Conservation (phyloP, 2,888 invertebrate genomes). For the Drosophila borealis region DNA sequence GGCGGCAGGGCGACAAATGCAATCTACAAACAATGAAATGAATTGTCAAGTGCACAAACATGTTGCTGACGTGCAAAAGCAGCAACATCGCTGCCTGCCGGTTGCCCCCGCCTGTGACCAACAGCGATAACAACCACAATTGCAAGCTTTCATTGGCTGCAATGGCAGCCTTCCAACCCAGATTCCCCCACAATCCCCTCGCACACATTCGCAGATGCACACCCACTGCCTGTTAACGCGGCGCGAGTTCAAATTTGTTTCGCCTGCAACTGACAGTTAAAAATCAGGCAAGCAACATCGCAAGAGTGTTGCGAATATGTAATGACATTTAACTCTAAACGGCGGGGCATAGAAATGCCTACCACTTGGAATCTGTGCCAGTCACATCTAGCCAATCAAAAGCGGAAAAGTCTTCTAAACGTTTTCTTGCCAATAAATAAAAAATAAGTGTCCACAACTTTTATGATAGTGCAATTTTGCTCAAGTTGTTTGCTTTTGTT, state of each 20-base stretch:
- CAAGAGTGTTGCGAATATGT: slow-evolving; percentile 21
- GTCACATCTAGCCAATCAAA: slow-evolving; percentile 15
- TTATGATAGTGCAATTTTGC: slow-evolving; percentile 63
- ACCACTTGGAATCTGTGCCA: slow-evolving; percentile 53
- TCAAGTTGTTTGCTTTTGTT: slow-evolving; percentile 31
- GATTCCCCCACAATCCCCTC: not conserved
- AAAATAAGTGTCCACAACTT: slow-evolving; percentile 41
- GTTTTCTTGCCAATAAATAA: slow-evolving; percentile 25
- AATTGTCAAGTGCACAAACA: slow-evolving; percentile 82
- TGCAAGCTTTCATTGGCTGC: slow-evolving; percentile 64
- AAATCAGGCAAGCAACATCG: slow-evolving; percentile 49
- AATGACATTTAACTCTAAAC: slow-evolving; percentile 46
- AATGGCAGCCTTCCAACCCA: slow-evolving; percentile 27
- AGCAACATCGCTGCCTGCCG: slow-evolving; percentile 18
- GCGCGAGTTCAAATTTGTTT: slow-evolving; percentile 63
- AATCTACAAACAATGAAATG: slow-evolving; percentile 82
- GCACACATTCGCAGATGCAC: slow-evolving; percentile 9
- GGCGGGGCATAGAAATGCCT: slow-evolving; percentile 50
- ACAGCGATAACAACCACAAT: slow-evolving; percentile 17
- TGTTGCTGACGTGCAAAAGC: slow-evolving; percentile 78
- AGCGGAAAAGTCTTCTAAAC: slow-evolving; percentile 20
- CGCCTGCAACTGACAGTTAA: slow-evolving; percentile 67
- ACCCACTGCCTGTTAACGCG: slow-evolving; percentile 43
- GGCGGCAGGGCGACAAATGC: slow-evolving; percentile 70
- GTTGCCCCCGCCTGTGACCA: not conserved